phyloP scores from a whole-genome alignment of 2,888 invertebrate genomes.

The Diarsia mendica region DNA sequence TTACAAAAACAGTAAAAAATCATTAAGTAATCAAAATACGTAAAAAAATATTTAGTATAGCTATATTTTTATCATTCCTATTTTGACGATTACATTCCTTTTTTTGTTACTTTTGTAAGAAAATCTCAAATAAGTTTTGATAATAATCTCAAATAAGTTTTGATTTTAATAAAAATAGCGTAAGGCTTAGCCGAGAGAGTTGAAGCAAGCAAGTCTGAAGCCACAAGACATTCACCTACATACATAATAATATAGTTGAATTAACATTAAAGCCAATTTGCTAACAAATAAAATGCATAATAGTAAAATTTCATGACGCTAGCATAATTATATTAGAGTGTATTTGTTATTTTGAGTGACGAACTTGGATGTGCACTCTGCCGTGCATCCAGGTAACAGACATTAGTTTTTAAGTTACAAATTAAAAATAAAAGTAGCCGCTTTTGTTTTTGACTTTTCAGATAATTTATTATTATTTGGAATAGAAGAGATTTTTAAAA shows the following conservation, averaged over 20 bases:
- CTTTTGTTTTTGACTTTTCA: background rate
- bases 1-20: background rate
- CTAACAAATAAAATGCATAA: conserved; percentile 1
- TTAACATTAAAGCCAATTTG: background rate
- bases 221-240: conserved; percentile 12
- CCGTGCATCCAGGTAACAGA: conserved; percentile 1
- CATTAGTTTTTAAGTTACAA: conserved; percentile 4
- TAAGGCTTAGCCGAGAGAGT: conserved; percentile 38
- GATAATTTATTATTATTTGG: background rate
- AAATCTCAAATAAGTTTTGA: conserved; percentile 12
- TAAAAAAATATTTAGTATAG: background rate
- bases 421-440: too few relatives aligned
- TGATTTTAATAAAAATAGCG: background rate
- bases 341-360: background rate
- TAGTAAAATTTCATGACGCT: background rate
- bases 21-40: background rate
- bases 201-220: conserved; percentile 46
- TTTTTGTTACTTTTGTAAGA: background rate
- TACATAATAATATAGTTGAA: conserved; percentile 6
- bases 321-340: background rate
- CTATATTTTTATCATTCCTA: background rate
- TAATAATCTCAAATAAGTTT: conserved; percentile 15
- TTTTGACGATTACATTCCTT: background rate
- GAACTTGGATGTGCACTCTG: conserved; percentile 35
- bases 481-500: background rate